A percentile compares a stretch with the other conserved stretches of the same genome.
Evolutionary conservation across 2,888 invertebrate genomes (phyloP).

Genomic region (Nemotelus pantherinus): DNA sequence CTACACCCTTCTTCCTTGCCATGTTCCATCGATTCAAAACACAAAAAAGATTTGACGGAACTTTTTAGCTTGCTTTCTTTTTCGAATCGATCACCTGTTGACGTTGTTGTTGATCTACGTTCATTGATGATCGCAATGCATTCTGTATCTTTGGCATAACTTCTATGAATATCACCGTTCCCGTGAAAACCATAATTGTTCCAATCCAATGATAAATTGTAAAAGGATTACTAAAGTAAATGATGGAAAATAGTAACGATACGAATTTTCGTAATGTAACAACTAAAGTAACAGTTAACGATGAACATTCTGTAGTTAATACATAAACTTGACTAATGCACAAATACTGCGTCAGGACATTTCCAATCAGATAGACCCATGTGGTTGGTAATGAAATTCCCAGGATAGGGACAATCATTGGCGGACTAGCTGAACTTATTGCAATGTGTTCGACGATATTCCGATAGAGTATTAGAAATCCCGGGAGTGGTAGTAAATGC

Average conservation of each 20-base stretch:
- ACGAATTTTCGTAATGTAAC: slow-evolving; percentile 96
- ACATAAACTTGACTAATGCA: slow-evolving; percentile 96
- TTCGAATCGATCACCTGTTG: background rate
- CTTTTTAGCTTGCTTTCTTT: background rate
- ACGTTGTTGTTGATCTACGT: background rate
- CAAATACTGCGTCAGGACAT: slow-evolving; percentile 89
- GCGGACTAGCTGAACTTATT: slow-evolving; percentile 76
- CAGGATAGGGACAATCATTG: slow-evolving; percentile 68
- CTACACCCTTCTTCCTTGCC: no score
- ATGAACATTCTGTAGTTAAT: slow-evolving; percentile 92
- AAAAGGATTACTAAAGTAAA: slow-evolving; percentile 93
- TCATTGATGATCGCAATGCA: background rate
- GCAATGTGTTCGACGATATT: slow-evolving; percentile 82
- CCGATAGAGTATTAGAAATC: slow-evolving; percentile 80
- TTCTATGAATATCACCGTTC: slow-evolving; percentile 93
- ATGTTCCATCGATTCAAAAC: no score
- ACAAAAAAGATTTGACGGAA: background rate
- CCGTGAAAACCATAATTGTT: slow-evolving; percentile 87
- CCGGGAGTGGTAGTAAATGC: slow-evolving; percentile 90
- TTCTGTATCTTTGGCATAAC: slow-evolving; percentile 68
- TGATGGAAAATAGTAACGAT: slow-evolving; percentile 92
- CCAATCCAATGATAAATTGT: slow-evolving; percentile 92
- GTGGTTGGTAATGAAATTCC: slow-evolving; percentile 76
- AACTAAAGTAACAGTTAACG: slow-evolving; percentile 93
- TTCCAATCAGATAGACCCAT: slow-evolving; percentile 80